A percentile compares a stretch with the other conserved stretches of the same genome.
These are phyloP conservation scores for Scaptomyza pallida DNA, from an alignment of 1,140 invertebrate genomes.

Conservation along the genomic window DNA sequence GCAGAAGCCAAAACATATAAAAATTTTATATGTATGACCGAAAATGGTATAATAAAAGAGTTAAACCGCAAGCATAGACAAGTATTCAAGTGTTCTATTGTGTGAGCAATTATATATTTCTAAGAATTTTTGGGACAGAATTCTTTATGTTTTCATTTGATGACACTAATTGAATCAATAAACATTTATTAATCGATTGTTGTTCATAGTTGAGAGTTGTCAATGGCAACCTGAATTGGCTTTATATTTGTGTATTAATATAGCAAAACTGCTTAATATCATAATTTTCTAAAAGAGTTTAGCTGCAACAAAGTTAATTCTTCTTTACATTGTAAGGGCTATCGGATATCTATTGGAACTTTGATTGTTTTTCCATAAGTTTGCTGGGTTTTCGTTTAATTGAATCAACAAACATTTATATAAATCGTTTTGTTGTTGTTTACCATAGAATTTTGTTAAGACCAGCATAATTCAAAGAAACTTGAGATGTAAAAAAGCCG, in stretches of 20 bases:
- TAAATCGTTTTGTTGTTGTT: neutral
- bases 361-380: neutral
- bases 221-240: neutral
- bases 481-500: too few species aligned
- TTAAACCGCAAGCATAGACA: neutral
- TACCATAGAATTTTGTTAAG: neutral
- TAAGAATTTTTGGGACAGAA: neutral
- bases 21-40: too few species aligned
- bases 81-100: neutral
- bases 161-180: neutral
- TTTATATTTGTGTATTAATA: too few species aligned
- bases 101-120: slow-evolving; percentile 2
- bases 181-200: neutral
- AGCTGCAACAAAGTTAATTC: neutral
- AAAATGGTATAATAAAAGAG: neutral
- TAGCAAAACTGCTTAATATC: too few species aligned
- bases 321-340: neutral
- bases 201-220: neutral
- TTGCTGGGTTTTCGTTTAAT: neutral
- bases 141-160: neutral
- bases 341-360: neutral
- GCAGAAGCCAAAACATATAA: slow-evolving; percentile 11
- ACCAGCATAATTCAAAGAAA: neutral
- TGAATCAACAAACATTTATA: neutral
- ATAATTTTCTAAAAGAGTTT: neutral